phyloP scores from a whole-genome alignment of 2,888 invertebrate species.

The Fabriciana adippe region DNA sequence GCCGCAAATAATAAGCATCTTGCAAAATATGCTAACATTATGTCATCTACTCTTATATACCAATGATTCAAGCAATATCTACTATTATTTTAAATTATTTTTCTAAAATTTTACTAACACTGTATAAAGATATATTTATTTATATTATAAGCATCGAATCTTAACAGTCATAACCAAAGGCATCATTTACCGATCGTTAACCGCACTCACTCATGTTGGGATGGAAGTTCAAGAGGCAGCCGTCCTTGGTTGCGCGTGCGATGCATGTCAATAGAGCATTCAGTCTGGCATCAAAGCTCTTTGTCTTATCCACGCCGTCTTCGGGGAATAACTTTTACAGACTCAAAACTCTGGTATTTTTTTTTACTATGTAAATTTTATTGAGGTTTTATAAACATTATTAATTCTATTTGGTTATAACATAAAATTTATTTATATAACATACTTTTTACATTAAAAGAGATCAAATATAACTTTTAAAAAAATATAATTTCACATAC shows the following conservation, averaged over 20 bases:
- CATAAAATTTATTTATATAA: no score
- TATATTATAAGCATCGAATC: background rate
- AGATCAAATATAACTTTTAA: background rate
- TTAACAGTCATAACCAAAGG: slow-evolving; percentile 35
- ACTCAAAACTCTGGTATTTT: background rate
- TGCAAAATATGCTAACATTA: background rate
- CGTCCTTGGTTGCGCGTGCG: slow-evolving; percentile 66
- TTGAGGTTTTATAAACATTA: background rate
- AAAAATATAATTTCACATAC: background rate
- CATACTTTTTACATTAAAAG: background rate
- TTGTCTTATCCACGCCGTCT: slow-evolving; percentile 52
- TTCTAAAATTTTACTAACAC: no score
- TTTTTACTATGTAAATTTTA: background rate
- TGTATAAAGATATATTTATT: background rate
- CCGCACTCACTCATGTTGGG: slow-evolving; percentile 33
- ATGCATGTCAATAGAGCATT: slow-evolving; percentile 60
- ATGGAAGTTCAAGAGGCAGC: slow-evolving; percentile 44
- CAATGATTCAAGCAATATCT: no score
- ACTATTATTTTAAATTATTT: no score
- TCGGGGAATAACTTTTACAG: slow-evolving; percentile 32
- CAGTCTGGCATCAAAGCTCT: slow-evolving; percentile 47
- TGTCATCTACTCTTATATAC: no score
- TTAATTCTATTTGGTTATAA: no score
- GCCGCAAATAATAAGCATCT: slow-evolving; percentile 4
- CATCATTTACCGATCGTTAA: slow-evolving; percentile 38